These are phyloP conservation scores for Rhadina sibilatrix DNA, from an alignment of 2,113 vertebrate genomes.

Conservation along the genomic window DNA sequence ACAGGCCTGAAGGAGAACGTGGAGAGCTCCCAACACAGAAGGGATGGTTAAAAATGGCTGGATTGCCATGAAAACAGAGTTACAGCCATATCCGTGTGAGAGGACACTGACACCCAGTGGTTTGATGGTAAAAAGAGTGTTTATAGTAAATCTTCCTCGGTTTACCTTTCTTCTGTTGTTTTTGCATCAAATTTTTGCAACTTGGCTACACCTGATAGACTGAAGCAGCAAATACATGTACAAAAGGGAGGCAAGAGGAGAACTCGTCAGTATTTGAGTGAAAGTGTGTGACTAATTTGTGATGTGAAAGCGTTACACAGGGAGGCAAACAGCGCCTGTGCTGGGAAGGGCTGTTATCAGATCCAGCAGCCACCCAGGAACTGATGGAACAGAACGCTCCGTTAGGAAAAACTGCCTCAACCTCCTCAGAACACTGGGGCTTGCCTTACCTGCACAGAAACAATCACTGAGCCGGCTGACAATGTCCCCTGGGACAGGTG, in stretches of 20 bases:
- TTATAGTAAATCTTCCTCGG: background rate
- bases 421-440: rapidly evolving
- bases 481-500: rapidly evolving
- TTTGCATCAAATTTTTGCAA: background rate
- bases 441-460: background rate
- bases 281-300: rapidly evolving
- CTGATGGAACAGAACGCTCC: rapidly evolving
- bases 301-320: rapidly evolving
- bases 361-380: too few relatives aligned
- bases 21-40: background rate
- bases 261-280: too few relatives aligned
- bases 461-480: rapidly evolving
- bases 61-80: background rate
- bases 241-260: background rate
- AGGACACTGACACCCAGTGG: background rate
- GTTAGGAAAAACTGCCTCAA: background rate
- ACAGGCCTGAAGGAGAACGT: background rate
- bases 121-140: background rate
- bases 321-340: rapidly evolving
- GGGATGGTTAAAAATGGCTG: rapidly evolving
- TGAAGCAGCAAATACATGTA: background rate
- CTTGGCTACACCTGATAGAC: background rate
- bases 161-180: background rate
- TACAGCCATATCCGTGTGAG: background rate
- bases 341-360: rapidly evolving